Evolutionary conservation across 2,888 invertebrate species (phyloP).

Genomic region (Eristalis arbustorum): DNA sequence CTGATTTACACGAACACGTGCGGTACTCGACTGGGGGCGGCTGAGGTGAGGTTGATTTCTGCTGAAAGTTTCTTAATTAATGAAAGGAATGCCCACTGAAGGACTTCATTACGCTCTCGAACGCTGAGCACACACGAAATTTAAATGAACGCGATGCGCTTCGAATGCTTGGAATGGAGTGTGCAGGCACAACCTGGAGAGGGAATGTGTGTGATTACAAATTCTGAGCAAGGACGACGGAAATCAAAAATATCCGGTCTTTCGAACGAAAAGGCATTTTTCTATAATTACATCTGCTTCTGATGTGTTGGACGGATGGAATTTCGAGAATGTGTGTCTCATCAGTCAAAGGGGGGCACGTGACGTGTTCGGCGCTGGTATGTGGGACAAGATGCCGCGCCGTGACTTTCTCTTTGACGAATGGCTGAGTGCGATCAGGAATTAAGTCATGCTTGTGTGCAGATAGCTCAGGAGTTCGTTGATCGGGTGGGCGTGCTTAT

Average conservation of each 20-base stretch:
- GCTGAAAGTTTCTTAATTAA: background rate
- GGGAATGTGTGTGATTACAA: background rate
- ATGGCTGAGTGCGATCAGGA: background rate
- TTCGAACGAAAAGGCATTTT: background rate
- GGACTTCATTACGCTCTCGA: background rate
- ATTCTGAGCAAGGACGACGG: background rate
- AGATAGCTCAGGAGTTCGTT: background rate
- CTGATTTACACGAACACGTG: background rate
- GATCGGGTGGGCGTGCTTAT: too few species aligned
- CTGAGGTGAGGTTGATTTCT: background rate
- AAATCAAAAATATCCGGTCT: background rate
- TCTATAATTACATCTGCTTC: background rate
- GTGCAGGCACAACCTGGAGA: background rate
- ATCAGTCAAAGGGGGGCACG: background rate
- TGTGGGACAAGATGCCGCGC: too few species aligned
- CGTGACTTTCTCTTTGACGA: too few species aligned
- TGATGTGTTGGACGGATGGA: background rate
- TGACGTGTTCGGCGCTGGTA: background rate
- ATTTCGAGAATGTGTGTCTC: too few species aligned
- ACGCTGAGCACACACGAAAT: background rate
- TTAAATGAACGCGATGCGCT: background rate
- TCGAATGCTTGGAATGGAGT: too few species aligned
- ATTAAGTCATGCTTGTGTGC: background rate
- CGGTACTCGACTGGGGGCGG: background rate
- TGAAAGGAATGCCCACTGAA: background rate